Conservation (phyloP, 2,888 invertebrate genomes). For the Cheiracanthium punctorium region DNA sequence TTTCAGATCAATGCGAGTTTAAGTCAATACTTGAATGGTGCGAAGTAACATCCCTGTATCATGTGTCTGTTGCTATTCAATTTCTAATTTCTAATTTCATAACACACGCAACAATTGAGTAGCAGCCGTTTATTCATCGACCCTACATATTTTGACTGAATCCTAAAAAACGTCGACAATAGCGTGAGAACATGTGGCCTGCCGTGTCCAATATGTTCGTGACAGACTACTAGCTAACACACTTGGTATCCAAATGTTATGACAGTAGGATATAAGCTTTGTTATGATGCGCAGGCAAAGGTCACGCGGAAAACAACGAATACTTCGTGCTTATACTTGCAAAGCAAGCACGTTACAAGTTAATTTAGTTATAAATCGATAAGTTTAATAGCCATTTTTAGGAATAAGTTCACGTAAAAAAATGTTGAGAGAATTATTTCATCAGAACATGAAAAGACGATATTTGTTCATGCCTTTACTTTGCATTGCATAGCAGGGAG, state of each 20-base stretch:
- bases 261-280: constrained; percentile 40
- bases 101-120: constrained; percentile 2
- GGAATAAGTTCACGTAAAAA: neutral
- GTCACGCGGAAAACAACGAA: constrained; percentile 31
- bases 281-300: constrained; percentile 45
- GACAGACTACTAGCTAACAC: constrained; percentile 25
- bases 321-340: constrained; percentile 28
- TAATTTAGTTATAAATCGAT: constrained; percentile 33
- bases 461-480: neutral
- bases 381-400: constrained; percentile 10
- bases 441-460: neutral
- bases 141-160: constrained; percentile 25
- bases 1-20: no score
- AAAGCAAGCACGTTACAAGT: constrained; percentile 33
- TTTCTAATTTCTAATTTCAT: constrained; percentile 5
- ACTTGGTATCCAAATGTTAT: constrained; percentile 35
- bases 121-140: constrained; percentile 12
- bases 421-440: neutral
- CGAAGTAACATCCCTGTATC: neutral
- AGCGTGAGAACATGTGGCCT: constrained; percentile 29
- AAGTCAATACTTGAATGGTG: neutral
- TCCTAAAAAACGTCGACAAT: constrained; percentile 32
- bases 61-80: neutral
- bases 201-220: constrained; percentile 33
- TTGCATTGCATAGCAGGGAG: neutral